Percentiles rank a stretch among this genome's conserved stretches.
phyloP scores from a whole-genome alignment of 2,797 vertebrate genomes.

The Sebastes miniatus region DNA sequence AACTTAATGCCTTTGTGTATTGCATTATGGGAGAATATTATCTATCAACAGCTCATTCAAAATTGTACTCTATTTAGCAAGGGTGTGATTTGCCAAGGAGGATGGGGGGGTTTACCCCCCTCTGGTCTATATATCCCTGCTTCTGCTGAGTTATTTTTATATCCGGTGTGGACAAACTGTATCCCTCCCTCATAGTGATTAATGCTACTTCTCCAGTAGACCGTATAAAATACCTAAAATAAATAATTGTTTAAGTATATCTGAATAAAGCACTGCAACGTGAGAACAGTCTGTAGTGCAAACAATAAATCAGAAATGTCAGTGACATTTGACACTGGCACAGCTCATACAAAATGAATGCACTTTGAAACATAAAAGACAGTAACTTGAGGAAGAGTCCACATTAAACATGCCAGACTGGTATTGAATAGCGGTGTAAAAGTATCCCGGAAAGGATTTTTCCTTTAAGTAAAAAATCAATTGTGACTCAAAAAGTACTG shows the following conservation, averaged over 20 bases:
- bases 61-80: not conserved
- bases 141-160: too few species aligned
- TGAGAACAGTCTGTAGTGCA: too few species aligned
- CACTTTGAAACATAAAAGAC: not conserved
- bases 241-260: too few species aligned
- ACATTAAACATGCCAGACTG: not conserved
- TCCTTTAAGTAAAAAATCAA: not conserved
- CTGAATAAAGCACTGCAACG: too few species aligned
- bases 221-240: too few species aligned
- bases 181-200: too few species aligned
- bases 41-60: not conserved
- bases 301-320: too few species aligned
- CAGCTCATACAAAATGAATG: not conserved
- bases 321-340: not conserved
- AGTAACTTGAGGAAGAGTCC: not conserved
- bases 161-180: too few species aligned
- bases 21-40: not conserved
- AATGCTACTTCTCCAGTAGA: too few species aligned
- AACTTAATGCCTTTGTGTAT: not conserved
- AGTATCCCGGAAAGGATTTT: not conserved
- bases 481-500: not conserved
- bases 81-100: accelerated
- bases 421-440: not conserved
- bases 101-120: too few species aligned
- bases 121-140: too few species aligned